A percentile compares a stretch with the other conserved stretches of the same genome.
These are phyloP conservation scores for Leptinotarsa lineolata DNA, from an alignment of 1,140 invertebrate genomes.

Conservation along the genomic window DNA sequence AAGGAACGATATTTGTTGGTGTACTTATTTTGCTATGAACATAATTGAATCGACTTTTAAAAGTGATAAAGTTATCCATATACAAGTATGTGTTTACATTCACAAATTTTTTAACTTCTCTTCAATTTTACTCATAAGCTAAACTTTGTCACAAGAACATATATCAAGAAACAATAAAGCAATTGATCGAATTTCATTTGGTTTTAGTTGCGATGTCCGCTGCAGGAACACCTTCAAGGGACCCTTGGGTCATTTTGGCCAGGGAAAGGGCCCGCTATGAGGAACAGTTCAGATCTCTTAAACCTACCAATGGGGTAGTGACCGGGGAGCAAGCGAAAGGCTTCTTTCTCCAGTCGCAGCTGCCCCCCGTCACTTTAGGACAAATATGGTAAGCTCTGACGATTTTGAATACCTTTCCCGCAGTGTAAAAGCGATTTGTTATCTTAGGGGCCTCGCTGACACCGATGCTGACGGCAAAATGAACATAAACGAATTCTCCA, in stretches of 20 bases:
- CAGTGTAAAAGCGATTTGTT: constrained; percentile 12
- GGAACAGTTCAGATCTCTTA: constrained; percentile 87
- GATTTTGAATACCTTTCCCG: too few relatives aligned
- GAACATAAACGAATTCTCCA: constrained; percentile 95
- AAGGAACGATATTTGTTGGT: too few relatives aligned
- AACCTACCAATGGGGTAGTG: constrained; percentile 85
- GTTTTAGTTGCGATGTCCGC: constrained; percentile 47
- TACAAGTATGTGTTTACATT: too few relatives aligned
- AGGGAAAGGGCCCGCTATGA: constrained; percentile 88
- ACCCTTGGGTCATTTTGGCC: constrained; percentile 87
- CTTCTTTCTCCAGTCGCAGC: constrained; percentile 89
- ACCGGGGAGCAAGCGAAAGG: constrained; percentile 93
- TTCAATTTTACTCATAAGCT: too few relatives aligned
- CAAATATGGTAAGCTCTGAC: constrained; percentile 83
- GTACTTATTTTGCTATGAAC: too few relatives aligned
- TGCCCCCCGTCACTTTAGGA: constrained; percentile 85
- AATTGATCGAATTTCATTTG: not conserved
- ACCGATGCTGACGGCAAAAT: constrained; percentile 96
- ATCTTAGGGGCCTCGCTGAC: constrained; percentile 85
- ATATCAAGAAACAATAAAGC: too few relatives aligned
- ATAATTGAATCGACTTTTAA: too few relatives aligned
- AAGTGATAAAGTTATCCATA: too few relatives aligned
- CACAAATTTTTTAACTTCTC: too few relatives aligned
- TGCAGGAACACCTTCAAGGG: constrained; percentile 61
- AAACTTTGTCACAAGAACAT: too few relatives aligned